Base-by-base conservation (phyloP, 2,797 vertebrate genomes). In the Acipenser oxyrinchus region DNA sequence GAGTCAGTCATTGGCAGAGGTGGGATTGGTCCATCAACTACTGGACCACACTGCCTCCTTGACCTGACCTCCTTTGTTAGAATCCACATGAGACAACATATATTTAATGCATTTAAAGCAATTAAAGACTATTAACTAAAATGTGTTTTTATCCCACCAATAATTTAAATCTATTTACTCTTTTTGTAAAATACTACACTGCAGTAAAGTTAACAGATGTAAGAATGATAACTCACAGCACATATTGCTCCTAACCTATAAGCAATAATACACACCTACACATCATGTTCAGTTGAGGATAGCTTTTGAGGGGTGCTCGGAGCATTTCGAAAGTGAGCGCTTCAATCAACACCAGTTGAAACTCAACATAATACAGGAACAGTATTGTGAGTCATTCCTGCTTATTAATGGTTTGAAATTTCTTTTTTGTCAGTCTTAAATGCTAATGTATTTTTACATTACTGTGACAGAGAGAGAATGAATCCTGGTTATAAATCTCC, bases 341-440 rank as follows among this genome's bases (percentile, higher is more conserved):
- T 48, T 60, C 59, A 66, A 59, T 66, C 55, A 66, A 63, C 62
- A 63, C 10, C 62, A 49, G 65, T 48, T 66, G 65, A 59, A 59
- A 18, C n/a, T 11, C 18, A 48, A 66, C 65, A 66, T 53, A 37
- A 59, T 59, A 52, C 64, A 11, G 6, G 11, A 65, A 58, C 64
- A 65, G 64, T 66, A 60, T 55, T 10, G 48, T 48, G 49, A 8
- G 15, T 18, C 37, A 49, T 48, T 59, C 48, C 49, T 6, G 65
- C 55, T 59, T 9, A 12, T 57, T 18, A 18, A 18, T 18, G 18
- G 18, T 18, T 18, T 18, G 18, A 18, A 2, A 18, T 18, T 18
- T 18, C 18, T 18, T 18, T 18, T 18, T 18, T 18, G 18, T 18
- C 18, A 18, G 18, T 18, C 18, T 18, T 18, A 18, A 18, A 18